Evolutionary conservation across 2,888 invertebrate genomes (phyloP), one percentile per base, ranked within the genome.

Genomic region (Melieria crassipennis): DNA sequence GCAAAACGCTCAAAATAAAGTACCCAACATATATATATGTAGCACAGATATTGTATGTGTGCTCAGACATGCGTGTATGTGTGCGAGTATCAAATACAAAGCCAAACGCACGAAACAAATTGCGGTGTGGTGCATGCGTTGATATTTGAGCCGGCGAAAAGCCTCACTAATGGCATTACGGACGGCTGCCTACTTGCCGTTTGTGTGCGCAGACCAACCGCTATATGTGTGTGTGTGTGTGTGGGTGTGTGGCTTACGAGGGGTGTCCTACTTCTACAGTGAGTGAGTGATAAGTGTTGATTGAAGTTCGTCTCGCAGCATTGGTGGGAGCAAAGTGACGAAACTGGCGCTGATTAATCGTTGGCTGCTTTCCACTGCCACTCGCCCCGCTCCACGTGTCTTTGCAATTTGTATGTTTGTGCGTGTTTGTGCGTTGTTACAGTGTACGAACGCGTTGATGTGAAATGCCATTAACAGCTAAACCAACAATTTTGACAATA

Each of bases 401-500:
- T 30, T 30, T 30, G 3, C 30, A 2, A 13, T 47, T 13, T 62
- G 47, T 47, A 45, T 42, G 62, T 9, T 11, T 52, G 4, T 48
- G 52, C 13, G 50, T 42, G 62, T 9, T 11, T 52, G 4, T 48
- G 60, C 13, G 50, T 9, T 30, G 30, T 30, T 30, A 3, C 30
- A 30, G 30, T 30, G 30, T 30, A 30, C 3, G 56, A 62, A 55
- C 48, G 60, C 52, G 55, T 52, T 73, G 69, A 60, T 66, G 56
- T 70, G 64, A 62, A 71, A 67, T 64, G 71, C 60, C 64, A 70
- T 65, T 74, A 57, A 56, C 67, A 65, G 70, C 58, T 52, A 80
- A 80, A 81, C 81, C 80, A 80, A 80, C 80, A 79, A 81, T 81
- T 80, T 81, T 79, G 78, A 80, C 80, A 81, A 81, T 78, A 79